A percentile compares a stretch with the other conserved stretches of the same genome.
Conservation (phyloP, 1,140 invertebrate genomes). For the Goniozus legneri region DNA sequence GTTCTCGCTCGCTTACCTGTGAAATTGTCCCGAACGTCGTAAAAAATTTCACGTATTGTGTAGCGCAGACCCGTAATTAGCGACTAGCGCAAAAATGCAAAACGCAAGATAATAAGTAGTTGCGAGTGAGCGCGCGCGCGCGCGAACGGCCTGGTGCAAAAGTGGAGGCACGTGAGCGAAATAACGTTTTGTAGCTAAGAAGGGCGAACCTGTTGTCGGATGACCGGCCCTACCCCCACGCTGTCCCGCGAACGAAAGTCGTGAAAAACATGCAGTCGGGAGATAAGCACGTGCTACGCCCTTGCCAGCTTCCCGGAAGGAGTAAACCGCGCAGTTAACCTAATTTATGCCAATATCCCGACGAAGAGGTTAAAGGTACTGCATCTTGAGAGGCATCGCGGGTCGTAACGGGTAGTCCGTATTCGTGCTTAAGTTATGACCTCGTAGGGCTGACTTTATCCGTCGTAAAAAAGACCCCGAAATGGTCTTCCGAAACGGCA, state of each 20-base stretch:
- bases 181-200: too few relatives aligned
- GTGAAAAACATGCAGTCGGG: too few relatives aligned
- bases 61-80: too few relatives aligned
- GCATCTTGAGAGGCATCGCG: conserved; percentile 24
- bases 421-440: conserved; percentile 32
- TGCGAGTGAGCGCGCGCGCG: too few relatives aligned
- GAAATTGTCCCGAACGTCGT: too few relatives aligned
- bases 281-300: conserved; percentile 1
- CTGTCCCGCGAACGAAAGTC: neutral
- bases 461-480: conserved; percentile 30
- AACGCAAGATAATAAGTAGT: too few relatives aligned
- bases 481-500: conserved; percentile 28
- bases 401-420: conserved; percentile 30
- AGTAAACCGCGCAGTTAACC: conserved; percentile 26
- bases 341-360: conserved; percentile 31
- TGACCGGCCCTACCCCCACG: too few relatives aligned
- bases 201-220: too few relatives aligned
- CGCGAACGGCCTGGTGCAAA: neutral
- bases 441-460: conserved; percentile 27
- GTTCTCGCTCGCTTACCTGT: too few relatives aligned
- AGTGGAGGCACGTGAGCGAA: too few relatives aligned
- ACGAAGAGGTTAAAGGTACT: conserved; percentile 25
- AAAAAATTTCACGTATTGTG: too few relatives aligned
- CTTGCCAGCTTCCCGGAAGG: conserved; percentile 24
- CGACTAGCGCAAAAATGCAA: too few relatives aligned